Evolutionary conservation across 2,797 vertebrate genomes (phyloP).

Genomic region (Dermochelys coriacea): DNA sequence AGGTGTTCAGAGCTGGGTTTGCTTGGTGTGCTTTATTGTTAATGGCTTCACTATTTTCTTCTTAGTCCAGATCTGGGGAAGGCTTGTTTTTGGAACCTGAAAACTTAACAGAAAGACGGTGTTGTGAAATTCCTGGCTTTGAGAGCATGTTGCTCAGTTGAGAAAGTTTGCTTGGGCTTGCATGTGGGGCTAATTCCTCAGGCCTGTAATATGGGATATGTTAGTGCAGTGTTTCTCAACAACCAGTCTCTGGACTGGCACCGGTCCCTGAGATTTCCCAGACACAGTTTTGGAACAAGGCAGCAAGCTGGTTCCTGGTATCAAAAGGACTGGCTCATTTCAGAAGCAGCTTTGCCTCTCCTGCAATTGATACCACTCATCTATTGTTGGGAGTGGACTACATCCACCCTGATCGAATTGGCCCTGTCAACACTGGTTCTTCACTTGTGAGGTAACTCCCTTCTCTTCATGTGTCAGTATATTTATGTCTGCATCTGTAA

Average conservation of each 20-base stretch:
- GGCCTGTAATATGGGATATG: neutral
- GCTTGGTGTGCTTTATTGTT: neutral
- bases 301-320: neutral
- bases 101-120: accelerated
- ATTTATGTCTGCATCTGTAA: too few relatives aligned
- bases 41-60: accelerated
- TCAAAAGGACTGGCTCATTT: neutral
- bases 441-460: too few relatives aligned
- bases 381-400: too few relatives aligned
- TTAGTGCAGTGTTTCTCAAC: neutral
- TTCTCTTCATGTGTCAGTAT: too few relatives aligned
- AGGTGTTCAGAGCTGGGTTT: neutral
- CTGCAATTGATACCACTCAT: too few relatives aligned
- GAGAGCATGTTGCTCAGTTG: neutral
- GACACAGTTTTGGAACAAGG: neutral
- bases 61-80: neutral
- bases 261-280: neutral
- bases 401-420: too few relatives aligned
- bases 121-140: neutral
- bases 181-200: neutral
- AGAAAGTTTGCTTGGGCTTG: neutral
- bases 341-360: too few relatives aligned
- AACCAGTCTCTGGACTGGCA: neutral
- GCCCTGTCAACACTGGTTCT: too few relatives aligned
- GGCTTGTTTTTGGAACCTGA: neutral